Conservation (phyloP, 35 echinoderm and acorn worm species). For the Eucidaris tribuloides region DNA sequence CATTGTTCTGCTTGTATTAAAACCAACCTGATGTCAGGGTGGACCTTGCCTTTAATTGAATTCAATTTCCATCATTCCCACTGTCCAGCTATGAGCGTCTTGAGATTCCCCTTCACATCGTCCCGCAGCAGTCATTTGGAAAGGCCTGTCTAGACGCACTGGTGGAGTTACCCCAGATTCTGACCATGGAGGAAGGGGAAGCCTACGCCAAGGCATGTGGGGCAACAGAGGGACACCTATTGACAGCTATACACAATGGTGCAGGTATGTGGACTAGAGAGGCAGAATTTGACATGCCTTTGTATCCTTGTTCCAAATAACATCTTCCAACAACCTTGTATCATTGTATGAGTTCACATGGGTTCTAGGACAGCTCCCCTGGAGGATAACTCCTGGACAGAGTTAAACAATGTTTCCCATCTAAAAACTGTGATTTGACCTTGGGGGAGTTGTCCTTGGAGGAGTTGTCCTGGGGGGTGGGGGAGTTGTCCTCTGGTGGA, state of each 20-base stretch:
- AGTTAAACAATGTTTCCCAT: too few species aligned
- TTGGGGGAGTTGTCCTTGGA: too few species aligned
- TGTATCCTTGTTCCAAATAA: not conserved
- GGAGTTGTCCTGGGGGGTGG: too few species aligned
- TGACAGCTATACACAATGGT: slow-evolving; percentile 88
- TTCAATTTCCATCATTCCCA: too few species aligned
- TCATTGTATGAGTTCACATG: not conserved
- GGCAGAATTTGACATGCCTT: too few species aligned
- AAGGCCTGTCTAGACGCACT: slow-evolving; percentile 83
- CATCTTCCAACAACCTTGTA: not conserved
- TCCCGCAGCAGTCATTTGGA: slow-evolving; percentile 69
- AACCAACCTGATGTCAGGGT: too few species aligned
- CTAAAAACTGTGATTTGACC: too few species aligned
- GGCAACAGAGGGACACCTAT: slow-evolving; percentile 31
- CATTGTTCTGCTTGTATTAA: too few species aligned
- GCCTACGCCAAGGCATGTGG: slow-evolving; percentile 72
- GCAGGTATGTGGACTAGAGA: slow-evolving; percentile 66
- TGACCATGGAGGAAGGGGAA: slow-evolving; percentile 87
- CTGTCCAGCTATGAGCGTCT: slow-evolving; percentile 81
- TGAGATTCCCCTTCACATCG: slow-evolving; percentile 84
- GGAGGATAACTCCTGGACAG: not conserved
- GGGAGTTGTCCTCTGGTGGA: not conserved
- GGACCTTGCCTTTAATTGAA: too few species aligned
- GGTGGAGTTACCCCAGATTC: slow-evolving; percentile 85
- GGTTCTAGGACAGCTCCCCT: too few species aligned